phyloP scores from a whole-genome alignment of 2,888 invertebrate species.

The Cryptocheilus praepositus region DNA sequence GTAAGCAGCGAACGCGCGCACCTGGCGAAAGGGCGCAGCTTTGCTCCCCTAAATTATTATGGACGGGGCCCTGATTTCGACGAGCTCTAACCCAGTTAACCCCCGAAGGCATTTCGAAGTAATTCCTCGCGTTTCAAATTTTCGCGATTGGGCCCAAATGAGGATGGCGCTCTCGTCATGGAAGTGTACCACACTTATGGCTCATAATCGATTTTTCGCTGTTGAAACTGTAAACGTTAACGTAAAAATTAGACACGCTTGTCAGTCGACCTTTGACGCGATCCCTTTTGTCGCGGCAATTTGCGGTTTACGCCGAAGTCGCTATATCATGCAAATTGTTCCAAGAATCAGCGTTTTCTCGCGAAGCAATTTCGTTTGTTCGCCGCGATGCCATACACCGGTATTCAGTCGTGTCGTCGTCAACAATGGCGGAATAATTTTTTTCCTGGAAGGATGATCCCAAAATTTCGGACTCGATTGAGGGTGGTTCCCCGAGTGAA shows the following conservation, averaged over 20 bases:
- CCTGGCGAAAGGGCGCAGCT: constrained; percentile 9
- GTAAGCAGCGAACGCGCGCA: constrained; percentile 11
- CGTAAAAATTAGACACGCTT: too few relatives aligned
- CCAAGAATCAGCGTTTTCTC: constrained; percentile 20
- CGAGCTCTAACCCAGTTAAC: constrained; percentile 13
- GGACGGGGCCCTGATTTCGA: constrained; percentile 35
- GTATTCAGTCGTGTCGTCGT: constrained; percentile 8
- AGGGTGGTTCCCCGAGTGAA: background rate
- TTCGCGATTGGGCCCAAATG: too few relatives aligned
- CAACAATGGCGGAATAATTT: constrained; percentile 10
- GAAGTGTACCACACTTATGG: too few relatives aligned
- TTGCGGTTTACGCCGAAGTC: background rate
- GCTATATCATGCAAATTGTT: constrained; percentile 17
- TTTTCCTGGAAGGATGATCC: constrained; percentile 17
- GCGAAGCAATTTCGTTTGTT: constrained; percentile 17
- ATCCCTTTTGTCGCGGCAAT: background rate
- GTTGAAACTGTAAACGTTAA: too few relatives aligned
- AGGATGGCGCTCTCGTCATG: too few relatives aligned
- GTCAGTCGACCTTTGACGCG: too few relatives aligned
- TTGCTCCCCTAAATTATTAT: constrained; percentile 38
- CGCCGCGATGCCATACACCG: too few relatives aligned
- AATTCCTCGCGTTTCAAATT: constrained; percentile 6
- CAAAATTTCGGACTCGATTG: constrained; percentile 1
- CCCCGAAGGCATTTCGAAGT: constrained; percentile 11
- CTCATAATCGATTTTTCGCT: too few relatives aligned